These are phyloP conservation scores for Parus major DNA, from an alignment of 2,113 vertebrate genomes.

Conservation along the genomic window DNA sequence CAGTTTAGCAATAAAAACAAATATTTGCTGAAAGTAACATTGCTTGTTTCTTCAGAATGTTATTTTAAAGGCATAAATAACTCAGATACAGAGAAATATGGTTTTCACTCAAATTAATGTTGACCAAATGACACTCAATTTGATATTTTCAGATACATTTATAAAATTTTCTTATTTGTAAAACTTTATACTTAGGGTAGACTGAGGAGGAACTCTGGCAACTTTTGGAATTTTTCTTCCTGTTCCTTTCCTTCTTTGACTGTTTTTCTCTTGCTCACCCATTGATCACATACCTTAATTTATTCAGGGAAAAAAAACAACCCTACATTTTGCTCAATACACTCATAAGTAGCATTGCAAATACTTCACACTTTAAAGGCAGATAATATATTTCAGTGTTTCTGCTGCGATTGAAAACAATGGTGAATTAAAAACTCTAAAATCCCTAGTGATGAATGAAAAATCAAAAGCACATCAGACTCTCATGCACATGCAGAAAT, in stretches of 20 bases:
- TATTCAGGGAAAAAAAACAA: not conserved
- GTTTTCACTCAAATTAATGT: not conserved
- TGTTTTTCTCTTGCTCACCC: not conserved
- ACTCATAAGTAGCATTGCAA: not conserved
- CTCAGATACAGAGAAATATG: not conserved
- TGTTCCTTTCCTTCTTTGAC: not conserved
- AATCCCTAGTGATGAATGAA: not conserved
- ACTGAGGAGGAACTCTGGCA: not conserved
- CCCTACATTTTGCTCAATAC: not conserved
- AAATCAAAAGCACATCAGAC: conserved; percentile 12
- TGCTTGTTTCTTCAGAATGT: not conserved
- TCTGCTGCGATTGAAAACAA: not conserved
- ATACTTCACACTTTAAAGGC: not conserved
- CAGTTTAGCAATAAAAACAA: conserved; percentile 27
- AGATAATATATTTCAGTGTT: not conserved
- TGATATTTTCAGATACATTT: conserved; percentile 1
- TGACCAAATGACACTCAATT: not conserved
- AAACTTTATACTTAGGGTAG: not conserved
- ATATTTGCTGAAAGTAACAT: conserved; percentile 12
- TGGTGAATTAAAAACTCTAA: not conserved
- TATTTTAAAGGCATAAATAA: conserved; percentile 26
- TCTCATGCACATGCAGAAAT: not conserved
- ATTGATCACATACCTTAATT: not conserved
- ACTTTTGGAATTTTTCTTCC: not conserved
- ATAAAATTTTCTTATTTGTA: not conserved